Evolutionary conservation across 1,140 invertebrate genomes (phyloP), one percentile per base, ranked within the genome.

Genomic region (Hormaphis cornu): DNA sequence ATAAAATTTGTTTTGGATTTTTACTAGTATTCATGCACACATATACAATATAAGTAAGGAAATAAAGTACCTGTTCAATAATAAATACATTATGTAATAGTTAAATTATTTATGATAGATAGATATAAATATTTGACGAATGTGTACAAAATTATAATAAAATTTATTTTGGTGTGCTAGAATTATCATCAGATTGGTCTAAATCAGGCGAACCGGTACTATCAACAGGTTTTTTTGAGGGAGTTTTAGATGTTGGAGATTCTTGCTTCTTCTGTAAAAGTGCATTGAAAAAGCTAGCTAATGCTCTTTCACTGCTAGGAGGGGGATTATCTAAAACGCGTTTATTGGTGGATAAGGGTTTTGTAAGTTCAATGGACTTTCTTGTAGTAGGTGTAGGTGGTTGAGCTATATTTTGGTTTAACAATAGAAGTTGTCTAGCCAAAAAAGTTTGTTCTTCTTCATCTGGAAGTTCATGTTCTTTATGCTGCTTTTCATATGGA

Each of bases 251-350:
- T 22, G 44, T 37, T 16, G 71, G 71, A 8, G 81, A 78, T 18
- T 79, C 81, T 12, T 84, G 79, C 79, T 94, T 95, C 83, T 97
- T 97, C 79, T 89, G 90, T 73, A 98, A 84, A 74, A 98, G 81
- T 72, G 93, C 97, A 82, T 97, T 98, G 82, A 98, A 98, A 83
- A 98, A 98, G 79, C 93, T 97, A 14, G 95, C 95, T 71, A 98
- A 79, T 42, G 97, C 94, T 69, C 95, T 92, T 82, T 98, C 95
- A 70, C 90, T 84, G 81, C 44, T 66, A n/a, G 61, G 42, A 9
- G 63, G 79, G 72, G 53, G 80, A 76, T 40, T 79, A 76, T 48
- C 78, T 75, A 37, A 78, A 77, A 69, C 74, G 33, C 76, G 79
- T 61, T 76, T 80, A 58, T 37, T 58, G 74, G 73, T 76, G 74